Conservation (phyloP, 2,113 vertebrate genomes). For the Geococcyx californianus region DNA sequence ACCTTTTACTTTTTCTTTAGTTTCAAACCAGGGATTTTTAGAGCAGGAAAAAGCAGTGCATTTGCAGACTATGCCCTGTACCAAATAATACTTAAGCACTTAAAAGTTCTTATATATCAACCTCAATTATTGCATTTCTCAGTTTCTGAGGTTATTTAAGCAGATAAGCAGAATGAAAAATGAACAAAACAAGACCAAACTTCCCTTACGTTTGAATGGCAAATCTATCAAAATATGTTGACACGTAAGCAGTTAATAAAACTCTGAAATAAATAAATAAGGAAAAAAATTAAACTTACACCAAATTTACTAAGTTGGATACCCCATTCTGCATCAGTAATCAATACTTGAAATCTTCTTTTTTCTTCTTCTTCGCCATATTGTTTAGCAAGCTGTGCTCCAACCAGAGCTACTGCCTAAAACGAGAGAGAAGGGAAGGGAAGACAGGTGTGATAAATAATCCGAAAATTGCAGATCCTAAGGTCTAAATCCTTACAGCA, state of each 20-base stretch:
- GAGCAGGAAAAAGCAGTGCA: background rate
- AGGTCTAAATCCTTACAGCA: background rate
- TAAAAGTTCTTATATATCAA: background rate
- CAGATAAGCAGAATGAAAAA: background rate
- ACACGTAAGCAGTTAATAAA: background rate
- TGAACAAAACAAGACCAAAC: accelerated
- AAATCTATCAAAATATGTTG: background rate
- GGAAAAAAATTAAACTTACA: slow-evolving; percentile 66
- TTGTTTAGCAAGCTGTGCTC: slow-evolving; percentile 82
- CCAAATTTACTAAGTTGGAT: slow-evolving; percentile 85
- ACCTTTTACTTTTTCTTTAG: background rate
- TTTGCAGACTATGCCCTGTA: background rate
- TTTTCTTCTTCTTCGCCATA: slow-evolving; percentile 76
- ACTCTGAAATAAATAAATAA: background rate
- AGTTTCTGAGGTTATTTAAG: background rate
- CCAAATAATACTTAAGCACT: background rate
- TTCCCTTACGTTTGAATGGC: background rate
- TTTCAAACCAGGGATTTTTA: background rate
- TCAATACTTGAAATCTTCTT: slow-evolving; percentile 83
- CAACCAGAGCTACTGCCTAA: slow-evolving; percentile 88
- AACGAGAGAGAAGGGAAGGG: background rate
- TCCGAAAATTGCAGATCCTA: background rate
- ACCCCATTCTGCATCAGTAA: slow-evolving; percentile 91
- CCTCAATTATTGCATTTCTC: background rate
- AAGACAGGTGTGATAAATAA: background rate